Conservation (phyloP, 2,797 vertebrate genomes). For the Capromys pilorides region DNA sequence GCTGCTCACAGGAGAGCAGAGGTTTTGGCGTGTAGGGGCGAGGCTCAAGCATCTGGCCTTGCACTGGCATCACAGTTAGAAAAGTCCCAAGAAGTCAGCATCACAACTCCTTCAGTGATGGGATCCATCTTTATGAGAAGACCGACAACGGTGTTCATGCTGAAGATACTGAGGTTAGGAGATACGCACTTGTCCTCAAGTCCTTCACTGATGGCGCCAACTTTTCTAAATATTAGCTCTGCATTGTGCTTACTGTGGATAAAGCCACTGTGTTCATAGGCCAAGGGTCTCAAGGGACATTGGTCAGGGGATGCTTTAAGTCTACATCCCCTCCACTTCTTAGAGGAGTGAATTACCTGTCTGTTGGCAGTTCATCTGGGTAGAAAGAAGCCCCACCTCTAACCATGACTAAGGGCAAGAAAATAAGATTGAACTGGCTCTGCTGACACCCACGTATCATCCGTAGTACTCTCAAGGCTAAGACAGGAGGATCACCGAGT, state of each 20-base stretch:
- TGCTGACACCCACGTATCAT: neutral
- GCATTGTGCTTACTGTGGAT: neutral
- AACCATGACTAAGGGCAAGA: neutral
- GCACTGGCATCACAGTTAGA: neutral
- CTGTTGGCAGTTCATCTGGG: neutral
- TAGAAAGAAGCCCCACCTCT: neutral
- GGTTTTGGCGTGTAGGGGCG: neutral
- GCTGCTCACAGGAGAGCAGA: neutral
- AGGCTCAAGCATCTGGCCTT: neutral
- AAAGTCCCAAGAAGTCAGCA: neutral
- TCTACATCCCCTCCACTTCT: neutral
- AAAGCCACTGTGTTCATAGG: neutral
- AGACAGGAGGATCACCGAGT: neutral
- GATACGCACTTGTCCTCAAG: neutral
- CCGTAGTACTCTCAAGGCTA: neutral
- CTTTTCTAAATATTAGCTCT: neutral
- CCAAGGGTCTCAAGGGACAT: neutral
- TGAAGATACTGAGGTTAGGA: neutral
- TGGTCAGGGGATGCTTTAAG: neutral
- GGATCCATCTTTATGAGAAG: neutral
- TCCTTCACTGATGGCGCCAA: neutral
- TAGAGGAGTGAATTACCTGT: neutral
- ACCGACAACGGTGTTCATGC: neutral
- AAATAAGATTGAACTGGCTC: neutral
- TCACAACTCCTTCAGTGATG: neutral